A percentile compares a stretch with the other conserved stretches of the same genome.
phyloP scores from a whole-genome alignment of 2,113 vertebrate species.

The Tonatia bakeri region DNA sequence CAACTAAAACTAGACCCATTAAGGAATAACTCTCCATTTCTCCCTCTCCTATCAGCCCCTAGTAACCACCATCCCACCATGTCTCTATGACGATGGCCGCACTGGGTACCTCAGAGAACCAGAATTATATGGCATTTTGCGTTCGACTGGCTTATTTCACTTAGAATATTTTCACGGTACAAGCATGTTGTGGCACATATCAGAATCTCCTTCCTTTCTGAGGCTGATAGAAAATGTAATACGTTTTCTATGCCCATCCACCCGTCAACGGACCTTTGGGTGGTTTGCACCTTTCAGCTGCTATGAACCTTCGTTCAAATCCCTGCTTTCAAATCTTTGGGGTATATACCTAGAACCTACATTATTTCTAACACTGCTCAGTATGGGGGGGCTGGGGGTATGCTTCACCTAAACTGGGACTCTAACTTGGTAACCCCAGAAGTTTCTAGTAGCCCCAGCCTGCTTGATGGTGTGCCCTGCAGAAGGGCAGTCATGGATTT shows the following conservation, averaged over 20 bases:
- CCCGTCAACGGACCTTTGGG: too few species aligned
- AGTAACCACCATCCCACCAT: background rate
- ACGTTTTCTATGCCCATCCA: background rate
- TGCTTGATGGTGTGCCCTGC: accelerated
- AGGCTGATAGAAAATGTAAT: too few species aligned
- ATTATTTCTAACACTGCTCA: background rate
- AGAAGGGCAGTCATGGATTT: background rate
- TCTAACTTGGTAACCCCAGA: background rate
- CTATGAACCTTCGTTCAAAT: background rate
- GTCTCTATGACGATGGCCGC: background rate
- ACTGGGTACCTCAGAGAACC: background rate
- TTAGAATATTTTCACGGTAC: background rate
- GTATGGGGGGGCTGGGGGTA: too few species aligned
- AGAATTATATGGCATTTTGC: background rate
- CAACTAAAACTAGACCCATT: background rate
- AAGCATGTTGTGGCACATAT: background rate
- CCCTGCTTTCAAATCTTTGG: background rate
- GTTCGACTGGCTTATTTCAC: background rate
- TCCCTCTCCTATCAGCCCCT: background rate
- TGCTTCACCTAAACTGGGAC: background rate
- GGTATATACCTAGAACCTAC: background rate
- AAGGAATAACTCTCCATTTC: background rate
- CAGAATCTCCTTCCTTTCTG: background rate
- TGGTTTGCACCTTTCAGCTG: background rate
- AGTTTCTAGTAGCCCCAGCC: too few species aligned